Percentiles rank a stretch among this genome's conserved stretches.
Evolutionary conservation across 1,140 invertebrate species (phyloP).

Genomic region (Notospermus geniculatus): DNA sequence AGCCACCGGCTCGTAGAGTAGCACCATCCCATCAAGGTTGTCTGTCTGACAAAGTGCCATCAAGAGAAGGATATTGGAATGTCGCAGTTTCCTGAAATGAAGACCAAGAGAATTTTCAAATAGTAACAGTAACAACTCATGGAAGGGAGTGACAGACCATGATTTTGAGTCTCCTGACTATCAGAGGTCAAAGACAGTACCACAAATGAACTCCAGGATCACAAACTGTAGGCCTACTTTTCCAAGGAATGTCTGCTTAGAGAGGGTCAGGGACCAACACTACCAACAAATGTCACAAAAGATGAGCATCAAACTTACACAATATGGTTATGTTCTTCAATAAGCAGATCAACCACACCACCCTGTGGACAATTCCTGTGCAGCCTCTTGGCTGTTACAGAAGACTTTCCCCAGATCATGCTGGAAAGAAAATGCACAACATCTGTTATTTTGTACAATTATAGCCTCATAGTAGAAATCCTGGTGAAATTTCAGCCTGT

Average conservation of each 20-base stretch:
- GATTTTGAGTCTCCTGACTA: neutral
- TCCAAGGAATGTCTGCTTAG: no score
- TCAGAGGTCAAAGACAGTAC: no score
- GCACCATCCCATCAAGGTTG: constrained; percentile 48
- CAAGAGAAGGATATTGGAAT: constrained; percentile 53
- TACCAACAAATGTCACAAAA: no score
- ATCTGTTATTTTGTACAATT: no score
- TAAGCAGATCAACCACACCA: constrained; percentile 51
- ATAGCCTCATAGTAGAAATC: no score
- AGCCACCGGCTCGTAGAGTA: constrained; percentile 54
- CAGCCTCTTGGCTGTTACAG: constrained; percentile 53
- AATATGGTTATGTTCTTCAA: constrained; percentile 49
- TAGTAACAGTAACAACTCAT: neutral
- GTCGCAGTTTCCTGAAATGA: constrained; percentile 43
- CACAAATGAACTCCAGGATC: no score
- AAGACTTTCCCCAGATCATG: constrained; percentile 23
- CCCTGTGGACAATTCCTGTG: constrained; percentile 32
- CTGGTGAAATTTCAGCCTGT: no score
- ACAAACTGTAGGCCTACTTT: no score
- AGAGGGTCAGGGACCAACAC: no score
- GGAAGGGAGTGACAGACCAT: no score
- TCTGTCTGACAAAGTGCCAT: constrained; percentile 55
- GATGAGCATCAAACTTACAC: constrained; percentile 36
- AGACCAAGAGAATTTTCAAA: neutral
- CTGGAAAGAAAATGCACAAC: no score